Base-by-base conservation (phyloP, 2,888 invertebrate species). In the Drosophila greeni region DNA sequence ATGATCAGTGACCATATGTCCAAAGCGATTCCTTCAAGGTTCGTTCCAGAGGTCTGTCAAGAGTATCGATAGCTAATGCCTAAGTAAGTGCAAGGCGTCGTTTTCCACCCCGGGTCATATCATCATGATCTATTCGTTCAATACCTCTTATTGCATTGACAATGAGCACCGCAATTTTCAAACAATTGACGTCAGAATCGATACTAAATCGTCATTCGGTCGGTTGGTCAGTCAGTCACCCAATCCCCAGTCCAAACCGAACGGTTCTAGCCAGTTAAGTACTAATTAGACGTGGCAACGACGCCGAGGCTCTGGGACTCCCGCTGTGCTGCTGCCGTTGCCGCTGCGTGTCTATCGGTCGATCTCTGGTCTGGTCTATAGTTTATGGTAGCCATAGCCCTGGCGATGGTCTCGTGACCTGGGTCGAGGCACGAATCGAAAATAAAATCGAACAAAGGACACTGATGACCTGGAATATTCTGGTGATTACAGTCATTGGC, bases 231-330 rank as follows among this genome's bases (percentile, higher is more conserved):
- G 34, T 45, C 39, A 26, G 49, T 56, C 18, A 29, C 24, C 20
- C 5, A 23, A 58, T 42, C 31, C 40, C 16, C 47, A 52, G 31
- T 39, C 52, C 33, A 45, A 47, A 5, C 31, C 45, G 31, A 42
- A 56, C 49, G 39, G 52, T 68, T 58, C 52, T 26, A 52, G 52
- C 49, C 43, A 51, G 66, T 40, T 33, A 37, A 67, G 71, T 67
- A 61, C 80, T 82, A 78, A 78, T 78, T 78, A 80, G 66, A 60
- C 76, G 49, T 74, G 82, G 80, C 76, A 75, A 56, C 40, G 48
- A 42, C 49, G 49, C 42, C 59, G 18, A 37, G 64, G 45, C 52
- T 33, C 42, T 61, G 18, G 33, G 64, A 39, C 52, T 33, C 33
- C 36, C 26, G 62, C 43, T 31, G 40, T 23, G 47, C 26, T 47